These are phyloP conservation scores for Pseudorhombus dupliciocellatus DNA, from an alignment of 2,113 vertebrate species.

Conservation along the genomic window DNA sequence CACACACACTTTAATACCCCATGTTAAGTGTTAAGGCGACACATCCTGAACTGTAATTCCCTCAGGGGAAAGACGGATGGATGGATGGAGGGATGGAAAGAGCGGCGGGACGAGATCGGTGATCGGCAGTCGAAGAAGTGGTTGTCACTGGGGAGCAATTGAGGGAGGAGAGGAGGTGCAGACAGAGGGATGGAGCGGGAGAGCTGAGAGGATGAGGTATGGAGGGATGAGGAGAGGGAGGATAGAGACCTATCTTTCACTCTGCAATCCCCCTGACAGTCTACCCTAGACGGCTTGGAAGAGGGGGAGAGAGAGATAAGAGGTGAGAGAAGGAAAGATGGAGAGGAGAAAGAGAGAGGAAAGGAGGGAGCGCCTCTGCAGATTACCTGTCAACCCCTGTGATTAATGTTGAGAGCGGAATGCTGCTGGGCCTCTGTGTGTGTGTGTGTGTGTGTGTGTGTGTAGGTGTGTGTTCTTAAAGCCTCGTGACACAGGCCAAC, in stretches of 20 bases:
- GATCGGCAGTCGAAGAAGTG: slow-evolving; percentile 38
- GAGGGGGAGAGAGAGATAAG: slow-evolving; percentile 14
- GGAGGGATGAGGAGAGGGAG: slow-evolving; percentile 27
- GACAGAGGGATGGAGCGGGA: slow-evolving; percentile 40
- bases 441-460: slow-evolving; percentile 40
- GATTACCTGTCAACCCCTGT: slow-evolving; percentile 79
- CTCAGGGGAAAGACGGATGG: slow-evolving; percentile 19
- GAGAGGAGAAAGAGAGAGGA: slow-evolving; percentile 26
- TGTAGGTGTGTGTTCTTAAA: slow-evolving; percentile 16
- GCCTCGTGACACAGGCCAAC: slow-evolving; percentile 64
- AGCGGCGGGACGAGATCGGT: slow-evolving; percentile 19
- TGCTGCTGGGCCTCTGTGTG: slow-evolving; percentile 45
- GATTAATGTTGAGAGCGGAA: slow-evolving; percentile 78
- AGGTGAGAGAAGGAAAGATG: slow-evolving; percentile 19
- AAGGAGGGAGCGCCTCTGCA: slow-evolving; percentile 61
- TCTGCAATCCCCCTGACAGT: slow-evolving; percentile 52
- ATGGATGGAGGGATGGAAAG: neutral
- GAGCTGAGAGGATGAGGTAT: slow-evolving; percentile 16
- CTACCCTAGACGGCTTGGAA: slow-evolving; percentile 41
- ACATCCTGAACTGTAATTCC: slow-evolving; percentile 41
- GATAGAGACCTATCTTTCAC: slow-evolving; percentile 58
- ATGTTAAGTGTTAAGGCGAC: slow-evolving; percentile 61
- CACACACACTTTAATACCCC: slow-evolving; percentile 29
- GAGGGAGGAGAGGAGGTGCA: slow-evolving; percentile 19
- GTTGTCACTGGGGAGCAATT: slow-evolving; percentile 51